Conservation (phyloP, 2,113 vertebrate genomes). For the Elgaria multicarinata region DNA sequence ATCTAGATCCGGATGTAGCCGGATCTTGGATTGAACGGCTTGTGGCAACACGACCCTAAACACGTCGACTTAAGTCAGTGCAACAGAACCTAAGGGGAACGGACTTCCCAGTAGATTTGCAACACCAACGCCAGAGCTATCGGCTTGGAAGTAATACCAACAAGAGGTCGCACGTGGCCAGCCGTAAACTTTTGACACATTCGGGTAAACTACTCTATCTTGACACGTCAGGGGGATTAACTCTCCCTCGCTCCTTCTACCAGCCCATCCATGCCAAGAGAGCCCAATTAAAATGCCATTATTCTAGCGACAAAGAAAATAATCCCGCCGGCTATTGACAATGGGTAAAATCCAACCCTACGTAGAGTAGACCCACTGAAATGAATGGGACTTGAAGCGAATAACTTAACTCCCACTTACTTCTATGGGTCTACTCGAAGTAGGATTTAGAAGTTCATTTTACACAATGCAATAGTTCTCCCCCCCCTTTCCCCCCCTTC, state of each 20-base stretch:
- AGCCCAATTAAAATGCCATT: neutral
- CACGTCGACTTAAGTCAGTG: neutral
- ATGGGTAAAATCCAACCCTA: no score
- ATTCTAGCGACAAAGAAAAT: neutral
- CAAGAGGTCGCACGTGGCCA: neutral
- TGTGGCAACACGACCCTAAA: neutral
- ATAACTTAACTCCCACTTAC: no score
- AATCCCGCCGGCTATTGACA: neutral
- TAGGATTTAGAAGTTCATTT: no score
- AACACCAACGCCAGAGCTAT: neutral
- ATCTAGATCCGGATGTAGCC: neutral
- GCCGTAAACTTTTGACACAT: neutral
- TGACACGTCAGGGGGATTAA: neutral
- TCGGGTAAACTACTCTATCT: neutral
- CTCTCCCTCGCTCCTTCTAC: neutral
- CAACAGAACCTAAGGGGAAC: neutral
- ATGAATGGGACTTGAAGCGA: no score
- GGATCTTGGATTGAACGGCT: neutral
- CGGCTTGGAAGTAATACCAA: neutral
- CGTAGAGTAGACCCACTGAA: no score
- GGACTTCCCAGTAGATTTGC: neutral
- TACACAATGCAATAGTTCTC: neutral
- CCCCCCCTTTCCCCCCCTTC: fast-evolving
- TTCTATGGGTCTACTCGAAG: no score
- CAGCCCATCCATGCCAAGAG: neutral